phyloP scores from a whole-genome alignment of 2,113 vertebrate genomes.

The Cisticola juncidis region DNA sequence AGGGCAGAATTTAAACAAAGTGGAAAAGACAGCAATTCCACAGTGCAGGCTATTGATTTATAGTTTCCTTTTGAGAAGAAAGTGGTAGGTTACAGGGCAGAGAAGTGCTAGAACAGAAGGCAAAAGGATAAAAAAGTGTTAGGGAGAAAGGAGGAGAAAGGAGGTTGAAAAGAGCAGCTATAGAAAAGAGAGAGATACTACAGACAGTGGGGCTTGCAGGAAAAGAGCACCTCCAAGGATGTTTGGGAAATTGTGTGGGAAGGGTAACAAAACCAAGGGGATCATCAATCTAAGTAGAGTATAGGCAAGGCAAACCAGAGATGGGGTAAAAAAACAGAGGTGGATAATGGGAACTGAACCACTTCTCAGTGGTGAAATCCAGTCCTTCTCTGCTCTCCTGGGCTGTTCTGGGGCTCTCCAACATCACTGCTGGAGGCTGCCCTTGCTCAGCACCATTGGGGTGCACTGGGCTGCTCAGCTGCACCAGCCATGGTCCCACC shows the following conservation, averaged over 20 bases:
- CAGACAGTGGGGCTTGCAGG: neutral
- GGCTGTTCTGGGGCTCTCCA: neutral
- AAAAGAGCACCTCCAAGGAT: neutral
- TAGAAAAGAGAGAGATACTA: neutral
- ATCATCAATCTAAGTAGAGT: neutral
- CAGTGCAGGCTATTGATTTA: neutral
- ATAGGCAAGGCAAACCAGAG: neutral
- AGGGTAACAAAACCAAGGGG: neutral
- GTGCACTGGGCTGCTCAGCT: neutral
- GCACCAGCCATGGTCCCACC: rapidly evolving
- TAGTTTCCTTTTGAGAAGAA: neutral
- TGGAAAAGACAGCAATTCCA: neutral
- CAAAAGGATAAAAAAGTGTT: neutral
- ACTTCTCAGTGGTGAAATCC: neutral
- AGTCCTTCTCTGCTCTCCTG: neutral
- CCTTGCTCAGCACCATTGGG: rapidly evolving
- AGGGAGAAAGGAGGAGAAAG: neutral
- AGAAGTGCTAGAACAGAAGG: neutral
- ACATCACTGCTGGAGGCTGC: neutral
- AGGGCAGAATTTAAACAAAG: constrained; percentile 11
- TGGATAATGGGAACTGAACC: neutral
- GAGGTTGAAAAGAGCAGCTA: neutral
- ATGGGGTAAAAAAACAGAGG: neutral
- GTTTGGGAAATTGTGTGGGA: neutral
- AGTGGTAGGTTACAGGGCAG: neutral